phyloP scores from a whole-genome alignment of 2,113 vertebrate species.

The Psammodynastes pulverulentus region DNA sequence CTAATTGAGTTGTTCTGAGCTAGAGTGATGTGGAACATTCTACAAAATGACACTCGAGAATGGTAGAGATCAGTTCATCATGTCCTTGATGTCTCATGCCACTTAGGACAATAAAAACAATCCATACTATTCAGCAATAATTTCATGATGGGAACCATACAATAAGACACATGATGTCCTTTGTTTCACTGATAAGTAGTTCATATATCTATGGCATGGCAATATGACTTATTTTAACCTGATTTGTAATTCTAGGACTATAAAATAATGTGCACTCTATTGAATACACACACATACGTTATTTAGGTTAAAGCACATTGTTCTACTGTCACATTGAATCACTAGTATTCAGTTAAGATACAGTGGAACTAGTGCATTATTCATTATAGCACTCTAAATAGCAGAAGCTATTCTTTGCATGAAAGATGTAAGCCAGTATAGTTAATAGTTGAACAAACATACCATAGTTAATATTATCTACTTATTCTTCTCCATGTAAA shows the following conservation, averaged over 20 bases:
- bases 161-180: constrained; percentile 27
- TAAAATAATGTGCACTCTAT: constrained; percentile 29
- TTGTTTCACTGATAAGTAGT: constrained; percentile 3
- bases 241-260: not conserved
- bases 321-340: constrained; percentile 7
- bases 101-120: constrained; percentile 30
- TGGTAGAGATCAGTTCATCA: constrained; percentile 28
- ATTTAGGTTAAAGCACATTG: constrained; percentile 1
- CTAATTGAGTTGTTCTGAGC: constrained; percentile 44
- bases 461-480: not conserved
- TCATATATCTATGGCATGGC: constrained; percentile 15
- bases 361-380: not conserved
- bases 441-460: not conserved
- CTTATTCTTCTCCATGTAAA: not conserved
- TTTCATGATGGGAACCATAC: constrained; percentile 32
- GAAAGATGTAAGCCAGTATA: not conserved
- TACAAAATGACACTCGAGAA: constrained; percentile 12
- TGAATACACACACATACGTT: not conserved
- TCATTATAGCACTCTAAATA: not conserved
- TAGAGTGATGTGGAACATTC: constrained; percentile 22
- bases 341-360: not conserved
- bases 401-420: not conserved
- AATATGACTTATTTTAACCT: constrained; percentile 17
- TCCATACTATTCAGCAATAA: constrained; percentile 37
- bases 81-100: constrained; percentile 23